These are phyloP conservation scores for Accipiter virgatus DNA, from an alignment of 2,113 vertebrate genomes.

Conservation along the genomic window DNA sequence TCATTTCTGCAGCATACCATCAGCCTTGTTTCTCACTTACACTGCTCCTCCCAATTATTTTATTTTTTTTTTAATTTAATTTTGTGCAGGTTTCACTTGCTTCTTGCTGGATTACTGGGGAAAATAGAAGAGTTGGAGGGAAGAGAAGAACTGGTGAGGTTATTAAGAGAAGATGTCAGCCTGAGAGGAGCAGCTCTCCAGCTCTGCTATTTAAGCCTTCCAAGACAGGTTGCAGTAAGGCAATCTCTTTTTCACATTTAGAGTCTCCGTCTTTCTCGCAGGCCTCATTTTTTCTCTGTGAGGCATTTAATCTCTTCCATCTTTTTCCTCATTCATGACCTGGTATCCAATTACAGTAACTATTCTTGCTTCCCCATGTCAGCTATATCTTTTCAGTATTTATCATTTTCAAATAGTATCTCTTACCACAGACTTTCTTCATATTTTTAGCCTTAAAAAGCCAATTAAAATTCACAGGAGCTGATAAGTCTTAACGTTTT, in stretches of 20 bases:
- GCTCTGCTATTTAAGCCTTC: background rate
- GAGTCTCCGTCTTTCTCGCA: background rate
- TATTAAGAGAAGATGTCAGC: background rate
- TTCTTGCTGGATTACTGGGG: background rate
- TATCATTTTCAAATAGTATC: constrained; percentile 46
- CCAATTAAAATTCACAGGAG: constrained; percentile 50
- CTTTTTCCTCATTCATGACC: constrained; percentile 44
- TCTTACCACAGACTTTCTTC: background rate
- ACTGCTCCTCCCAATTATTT: background rate
- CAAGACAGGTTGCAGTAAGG: constrained; percentile 11
- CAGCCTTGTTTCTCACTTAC: background rate
- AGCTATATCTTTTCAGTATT: constrained; percentile 50
- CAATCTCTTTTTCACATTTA: constrained; percentile 19
- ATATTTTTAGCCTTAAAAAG: constrained; percentile 46
- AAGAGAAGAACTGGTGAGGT: background rate
- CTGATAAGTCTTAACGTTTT: constrained; percentile 1
- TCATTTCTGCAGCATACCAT: background rate
- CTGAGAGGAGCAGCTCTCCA: background rate
- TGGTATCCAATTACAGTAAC: constrained; percentile 56
- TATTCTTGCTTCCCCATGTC: constrained; percentile 50
- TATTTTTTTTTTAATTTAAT: background rate
- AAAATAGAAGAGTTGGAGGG: background rate
- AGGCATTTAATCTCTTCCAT: constrained; percentile 54
- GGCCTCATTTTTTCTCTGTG: constrained; percentile 27
- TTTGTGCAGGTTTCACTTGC: background rate